A percentile compares a stretch with the other conserved stretches of the same genome.
These are phyloP conservation scores for Monochamus alternatus DNA, from an alignment of 2,888 invertebrate genomes.

Conservation along the genomic window DNA sequence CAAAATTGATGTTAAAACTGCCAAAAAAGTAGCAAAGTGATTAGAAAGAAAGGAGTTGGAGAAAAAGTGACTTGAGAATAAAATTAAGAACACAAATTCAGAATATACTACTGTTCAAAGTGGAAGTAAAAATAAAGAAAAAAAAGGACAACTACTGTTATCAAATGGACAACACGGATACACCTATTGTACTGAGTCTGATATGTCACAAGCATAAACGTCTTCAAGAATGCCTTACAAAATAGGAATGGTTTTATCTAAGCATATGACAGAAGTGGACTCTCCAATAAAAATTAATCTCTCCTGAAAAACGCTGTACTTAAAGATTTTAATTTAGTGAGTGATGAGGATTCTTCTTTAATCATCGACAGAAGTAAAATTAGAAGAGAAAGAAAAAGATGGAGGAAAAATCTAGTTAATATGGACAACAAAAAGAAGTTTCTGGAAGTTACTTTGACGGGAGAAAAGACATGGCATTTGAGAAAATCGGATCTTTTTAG, in stretches of 20 bases:
- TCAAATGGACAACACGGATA: background rate
- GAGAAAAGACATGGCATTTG: too few relatives aligned
- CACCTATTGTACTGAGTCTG: too few relatives aligned
- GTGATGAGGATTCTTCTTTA: conserved; percentile 7
- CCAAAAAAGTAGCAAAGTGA: conserved; percentile 14
- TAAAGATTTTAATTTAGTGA: conserved; percentile 13
- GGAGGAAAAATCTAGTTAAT: background rate
- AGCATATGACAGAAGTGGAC: conserved; percentile 7
- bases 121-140: background rate
- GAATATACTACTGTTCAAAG: conserved; percentile 7
- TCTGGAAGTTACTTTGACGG: too few relatives aligned
- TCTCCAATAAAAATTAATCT: background rate
- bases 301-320: background rate
- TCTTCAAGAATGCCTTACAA: too few relatives aligned
- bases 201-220: too few relatives aligned
- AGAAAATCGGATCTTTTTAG: too few relatives aligned
- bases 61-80: background rate
- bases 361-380: conserved; percentile 4
- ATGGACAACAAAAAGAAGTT: conserved; percentile 7
- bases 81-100: conserved; percentile 10
- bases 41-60: conserved; percentile 12
- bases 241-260: background rate
- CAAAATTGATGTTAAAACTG: conserved; percentile 14
- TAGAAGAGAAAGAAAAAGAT: conserved; percentile 9
- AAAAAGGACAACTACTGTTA: conserved; percentile 5